Conservation (phyloP, 2,797 vertebrate species). For the Cyclopterus lumpus region DNA sequence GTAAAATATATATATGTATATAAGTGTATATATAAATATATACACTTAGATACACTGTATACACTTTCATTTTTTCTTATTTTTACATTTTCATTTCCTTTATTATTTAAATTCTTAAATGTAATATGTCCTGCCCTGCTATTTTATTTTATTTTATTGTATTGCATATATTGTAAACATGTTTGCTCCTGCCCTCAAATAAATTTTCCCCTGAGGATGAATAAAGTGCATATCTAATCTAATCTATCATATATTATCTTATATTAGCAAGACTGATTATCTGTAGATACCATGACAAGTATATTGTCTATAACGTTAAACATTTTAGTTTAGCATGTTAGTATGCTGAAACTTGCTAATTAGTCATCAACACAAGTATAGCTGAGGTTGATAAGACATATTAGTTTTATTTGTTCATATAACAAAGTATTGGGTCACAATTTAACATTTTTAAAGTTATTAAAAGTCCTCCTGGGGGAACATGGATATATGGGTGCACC, state of each 20-base stretch:
- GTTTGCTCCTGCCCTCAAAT: too few relatives aligned
- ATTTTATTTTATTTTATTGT: too few relatives aligned
- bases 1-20: too few relatives aligned
- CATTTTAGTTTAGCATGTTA: background rate
- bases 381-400: background rate
- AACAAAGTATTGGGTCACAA: background rate
- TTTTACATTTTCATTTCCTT: too few relatives aligned
- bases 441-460: background rate
- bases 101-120: too few relatives aligned
- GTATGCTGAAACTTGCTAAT: background rate
- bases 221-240: too few relatives aligned
- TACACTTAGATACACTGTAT: too few relatives aligned
- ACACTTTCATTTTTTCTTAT: too few relatives aligned
- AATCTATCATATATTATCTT: background rate
- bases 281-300: background rate
- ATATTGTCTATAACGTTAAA: background rate
- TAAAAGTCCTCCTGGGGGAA: background rate
- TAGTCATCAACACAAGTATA: background rate
- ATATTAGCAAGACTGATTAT: slow-evolving; percentile 2
- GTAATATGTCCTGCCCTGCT: too few relatives aligned
- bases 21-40: too few relatives aligned
- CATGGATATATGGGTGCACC: background rate
- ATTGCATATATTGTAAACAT: too few relatives aligned
- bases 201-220: too few relatives aligned
- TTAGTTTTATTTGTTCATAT: background rate